phyloP scores from a whole-genome alignment of 1,140 invertebrate species.

The Drosophila kepulauana region DNA sequence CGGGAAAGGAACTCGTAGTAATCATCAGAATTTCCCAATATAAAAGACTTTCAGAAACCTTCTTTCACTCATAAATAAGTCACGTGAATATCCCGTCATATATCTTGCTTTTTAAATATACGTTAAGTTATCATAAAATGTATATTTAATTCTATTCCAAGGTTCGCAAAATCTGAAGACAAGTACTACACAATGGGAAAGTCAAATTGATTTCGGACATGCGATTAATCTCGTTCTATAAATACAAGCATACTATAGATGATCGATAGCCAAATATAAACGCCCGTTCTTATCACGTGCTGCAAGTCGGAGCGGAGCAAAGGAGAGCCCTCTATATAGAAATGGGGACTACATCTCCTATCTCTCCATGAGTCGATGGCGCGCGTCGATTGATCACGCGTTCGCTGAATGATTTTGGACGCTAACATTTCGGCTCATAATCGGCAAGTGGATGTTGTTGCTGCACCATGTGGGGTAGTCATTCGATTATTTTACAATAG shows the following conservation, averaged over 20 bases:
- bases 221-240: slow-evolving; percentile 57
- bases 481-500: slow-evolving; percentile 40
- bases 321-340: slow-evolving; percentile 3
- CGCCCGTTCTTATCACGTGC: slow-evolving; percentile 66
- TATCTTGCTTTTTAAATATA: not conserved
- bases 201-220: slow-evolving; percentile 23
- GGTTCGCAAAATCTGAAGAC: not conserved
- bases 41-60: too few relatives aligned
- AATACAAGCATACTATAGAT: slow-evolving; percentile 58
- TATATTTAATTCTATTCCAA: not conserved
- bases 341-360: slow-evolving; percentile 12
- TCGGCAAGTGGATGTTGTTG: slow-evolving; percentile 16
- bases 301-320: slow-evolving; percentile 27
- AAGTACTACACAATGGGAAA: not conserved
- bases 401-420: slow-evolving; percentile 39
- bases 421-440: not conserved
- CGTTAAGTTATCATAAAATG: too few relatives aligned
- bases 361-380: slow-evolving; percentile 31
- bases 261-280: slow-evolving; percentile 60
- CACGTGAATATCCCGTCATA: not conserved
- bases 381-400: slow-evolving; percentile 54
- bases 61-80: not conserved
- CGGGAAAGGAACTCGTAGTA: not conserved
- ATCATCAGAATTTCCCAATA: too few relatives aligned
- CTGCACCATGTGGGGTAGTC: slow-evolving; percentile 23